Evolutionary conservation across 2,888 invertebrate genomes (phyloP), one percentile per base, ranked within the genome.

Genomic region (Biston betularia): DNA sequence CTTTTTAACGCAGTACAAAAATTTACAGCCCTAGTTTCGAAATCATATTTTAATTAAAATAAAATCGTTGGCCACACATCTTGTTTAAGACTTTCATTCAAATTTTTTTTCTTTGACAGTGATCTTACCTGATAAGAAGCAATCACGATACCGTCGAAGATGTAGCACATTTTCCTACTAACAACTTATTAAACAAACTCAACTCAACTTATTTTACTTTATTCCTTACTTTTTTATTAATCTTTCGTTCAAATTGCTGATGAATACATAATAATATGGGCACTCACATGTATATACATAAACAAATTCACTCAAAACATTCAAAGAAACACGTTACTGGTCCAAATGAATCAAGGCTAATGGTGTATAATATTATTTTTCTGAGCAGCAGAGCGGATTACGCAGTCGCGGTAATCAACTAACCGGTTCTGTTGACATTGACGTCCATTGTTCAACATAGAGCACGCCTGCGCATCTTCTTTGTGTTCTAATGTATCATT

Each of bases 361-460:
- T 76, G 74, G 69, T 70, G 65, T 67, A 56, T 64, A 63, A 54
- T 68, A 68, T 69, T 69, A 58, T 58, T 71, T 74, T 65, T 71
- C 69, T 66, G 44, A 64, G 50, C 60, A 65, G 44, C 58, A 56
- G 63, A 63, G 55, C 56, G 52, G 69, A 69, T 74, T 77, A 75
- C 76, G 74, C 72, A 75, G 71, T 55, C 40, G 40, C 34, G 65
- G 63, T 69, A 68, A 65, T 71, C 65, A 64, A 46, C 64, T 58
- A 77, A 79, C 79, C 73, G 79, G 79, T 79, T 77, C 63, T 67
- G 52, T 65, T 77, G 79, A 76, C 79, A 79, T 79, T 79, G 79
- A 72, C 56, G 66, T 59, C 63, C 62, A 52, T 68, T 71, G 65
- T 56, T 50, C 46, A 61, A n/a, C 67, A 46, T 54, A 56, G 58